These are phyloP conservation scores for Triplophysa rosa DNA, from an alignment of 2,113 vertebrate species.

Conservation along the genomic window DNA sequence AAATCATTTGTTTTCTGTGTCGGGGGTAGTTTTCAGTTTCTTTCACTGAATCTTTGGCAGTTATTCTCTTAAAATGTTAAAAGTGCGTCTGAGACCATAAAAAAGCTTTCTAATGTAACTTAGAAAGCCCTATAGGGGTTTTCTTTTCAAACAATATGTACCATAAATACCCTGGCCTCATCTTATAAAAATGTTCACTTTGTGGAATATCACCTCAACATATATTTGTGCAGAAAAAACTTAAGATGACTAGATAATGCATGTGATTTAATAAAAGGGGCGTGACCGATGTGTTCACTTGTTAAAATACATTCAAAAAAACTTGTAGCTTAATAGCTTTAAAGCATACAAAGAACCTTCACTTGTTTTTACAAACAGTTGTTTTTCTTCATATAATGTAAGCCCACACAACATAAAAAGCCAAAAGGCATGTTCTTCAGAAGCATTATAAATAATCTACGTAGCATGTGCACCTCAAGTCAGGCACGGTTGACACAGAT, in stretches of 20 bases:
- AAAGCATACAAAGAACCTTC: conserved; percentile 15
- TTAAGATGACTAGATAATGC: neutral
- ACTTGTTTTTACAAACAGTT: conserved; percentile 23
- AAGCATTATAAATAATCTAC: conserved; percentile 29
- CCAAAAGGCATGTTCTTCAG: conserved; percentile 39
- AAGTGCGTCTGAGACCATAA: conserved; percentile 55
- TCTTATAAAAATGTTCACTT: conserved; percentile 3
- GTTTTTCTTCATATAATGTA: conserved; percentile 42
- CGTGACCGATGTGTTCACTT: neutral
- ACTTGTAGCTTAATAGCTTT: neutral
- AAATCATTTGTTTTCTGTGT: conserved; percentile 29
- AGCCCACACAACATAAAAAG: conserved; percentile 53
- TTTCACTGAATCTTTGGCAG: conserved; percentile 67
- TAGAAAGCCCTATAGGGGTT: conserved; percentile 4
- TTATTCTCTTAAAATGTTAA: conserved; percentile 48
- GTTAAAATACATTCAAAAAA: conserved; percentile 14
- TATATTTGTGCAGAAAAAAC: neutral
- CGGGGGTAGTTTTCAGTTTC: conserved; percentile 38
- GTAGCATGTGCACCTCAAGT: neutral
- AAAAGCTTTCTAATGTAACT: conserved; percentile 3
- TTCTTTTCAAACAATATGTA: neutral
- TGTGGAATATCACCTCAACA: neutral
- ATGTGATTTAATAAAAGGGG: conserved; percentile 3
- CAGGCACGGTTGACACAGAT: neutral
- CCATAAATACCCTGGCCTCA: conserved; percentile 8